Evolutionary conservation across 2,113 vertebrate genomes (phyloP), one percentile per base, ranked within the genome.

Genomic region (Perognathus longimembris): DNA sequence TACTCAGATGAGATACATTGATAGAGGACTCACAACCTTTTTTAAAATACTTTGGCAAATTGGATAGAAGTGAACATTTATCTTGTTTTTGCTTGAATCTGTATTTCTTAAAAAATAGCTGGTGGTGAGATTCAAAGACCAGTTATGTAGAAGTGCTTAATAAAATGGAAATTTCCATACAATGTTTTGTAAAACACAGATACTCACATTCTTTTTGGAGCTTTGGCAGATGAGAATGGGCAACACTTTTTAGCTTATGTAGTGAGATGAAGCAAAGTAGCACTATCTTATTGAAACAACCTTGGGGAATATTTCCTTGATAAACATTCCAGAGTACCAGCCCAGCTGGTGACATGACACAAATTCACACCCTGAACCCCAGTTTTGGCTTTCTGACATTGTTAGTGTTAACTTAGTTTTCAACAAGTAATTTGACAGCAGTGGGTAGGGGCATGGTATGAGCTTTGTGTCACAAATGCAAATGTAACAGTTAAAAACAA

Each of bases 401-500:
- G 8, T 83, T 54, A 69, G 20, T 75, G 63, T 17, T 36, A 50
- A n/a, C 6, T 85, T 66, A 34, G 17, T n/a, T 66, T 90, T 81
- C 24, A 12, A 81, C 14, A 78, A 69, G 59, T n/a, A 78, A 82
- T 75, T 64, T 89, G 32, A 76, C 20, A 83, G 12, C 54, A 70
- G 7, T 64, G 36, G 18, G 64, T 28, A 82, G 20, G 54, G 79
- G 86, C 59, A 78, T 71, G 20, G 32, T 81, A 9, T 86, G n/a
- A 92, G 26, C 7, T 76, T 82, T 22, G 18, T 69, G 61, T 88
- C 80, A 77, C 88, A 88, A 74, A 64, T 70, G 38, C 30, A 85
- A 74, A 84, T 54, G 30, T 38, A 28, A 4, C 81, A 83, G 30
- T 96, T 90, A 73, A 91, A 82, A 87, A 54, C 50, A 54, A 54